Percentiles rank a stretch among this genome's conserved stretches.
These are phyloP conservation scores for Agrochola macilenta DNA, from an alignment of 2,888 invertebrate species.

Conservation along the genomic window DNA sequence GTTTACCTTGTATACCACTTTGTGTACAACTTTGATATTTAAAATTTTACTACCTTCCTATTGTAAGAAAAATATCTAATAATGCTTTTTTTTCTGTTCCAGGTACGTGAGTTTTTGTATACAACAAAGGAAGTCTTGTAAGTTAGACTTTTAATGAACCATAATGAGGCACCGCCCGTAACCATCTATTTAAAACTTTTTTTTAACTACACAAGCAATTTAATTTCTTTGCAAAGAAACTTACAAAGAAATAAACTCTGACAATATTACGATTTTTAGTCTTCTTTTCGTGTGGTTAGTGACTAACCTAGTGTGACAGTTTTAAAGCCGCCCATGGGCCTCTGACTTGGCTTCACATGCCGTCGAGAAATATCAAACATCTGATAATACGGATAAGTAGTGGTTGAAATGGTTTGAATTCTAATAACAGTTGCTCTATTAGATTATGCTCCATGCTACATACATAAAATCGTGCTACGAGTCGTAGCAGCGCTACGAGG, in stretches of 20 bases:
- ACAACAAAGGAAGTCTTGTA: conserved; percentile 8
- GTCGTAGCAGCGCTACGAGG: conserved; percentile 36
- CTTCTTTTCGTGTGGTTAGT: too few relatives aligned
- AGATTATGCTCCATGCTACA: background rate
- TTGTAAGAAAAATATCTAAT: conserved; percentile 4
- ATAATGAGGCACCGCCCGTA: background rate
- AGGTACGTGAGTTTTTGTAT: conserved; percentile 38
- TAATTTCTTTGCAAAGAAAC: conserved; percentile 1
- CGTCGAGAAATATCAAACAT: too few relatives aligned
- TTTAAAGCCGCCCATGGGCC: too few relatives aligned
- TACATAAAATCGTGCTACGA: conserved; percentile 8
- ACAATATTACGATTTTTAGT: background rate
- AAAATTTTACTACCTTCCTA: background rate
- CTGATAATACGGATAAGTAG: background rate
- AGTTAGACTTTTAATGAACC: conserved; percentile 35
- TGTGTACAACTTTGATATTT: background rate
- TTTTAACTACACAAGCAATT: conserved; percentile 11
- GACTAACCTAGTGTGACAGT: too few relatives aligned
- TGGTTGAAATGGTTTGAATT: background rate
- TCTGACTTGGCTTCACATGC: too few relatives aligned
- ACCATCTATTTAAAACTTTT: background rate
- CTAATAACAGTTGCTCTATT: background rate
- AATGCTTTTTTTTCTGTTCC: conserved; percentile 28
- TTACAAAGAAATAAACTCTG: background rate
- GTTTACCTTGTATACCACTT: background rate